These are phyloP conservation scores for Diaprepes abbreviatus DNA, from an alignment of 2,888 invertebrate genomes.

Conservation along the genomic window DNA sequence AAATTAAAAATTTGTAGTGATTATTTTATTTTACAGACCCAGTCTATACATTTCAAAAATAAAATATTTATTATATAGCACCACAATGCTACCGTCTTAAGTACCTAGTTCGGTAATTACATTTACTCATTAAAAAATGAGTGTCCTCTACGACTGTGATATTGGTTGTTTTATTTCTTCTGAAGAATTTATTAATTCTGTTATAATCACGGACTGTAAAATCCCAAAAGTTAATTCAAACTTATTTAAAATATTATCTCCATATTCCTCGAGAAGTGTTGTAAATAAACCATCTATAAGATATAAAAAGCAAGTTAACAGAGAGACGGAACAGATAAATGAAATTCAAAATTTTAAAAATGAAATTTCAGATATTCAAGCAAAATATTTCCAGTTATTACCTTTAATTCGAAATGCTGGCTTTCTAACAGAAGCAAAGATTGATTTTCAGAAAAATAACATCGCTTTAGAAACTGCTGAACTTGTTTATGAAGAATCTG, in stretches of 20 bases:
- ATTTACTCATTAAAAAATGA: too few relatives aligned
- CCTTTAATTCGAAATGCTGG: constrained; percentile 13
- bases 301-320: constrained; percentile 1
- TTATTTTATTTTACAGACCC: too few relatives aligned
- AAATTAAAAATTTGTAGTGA: too few relatives aligned
- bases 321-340: constrained; percentile 34
- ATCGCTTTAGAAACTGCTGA: constrained; percentile 50
- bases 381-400: constrained; percentile 48
- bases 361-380: constrained; percentile 52
- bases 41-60: too few relatives aligned
- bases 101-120: too few relatives aligned
- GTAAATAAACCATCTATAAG: constrained; percentile 32
- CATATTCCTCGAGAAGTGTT: constrained; percentile 59
- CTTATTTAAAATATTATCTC: constrained; percentile 68
- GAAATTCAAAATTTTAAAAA: constrained; percentile 35
- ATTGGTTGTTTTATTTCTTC: constrained; percentile 70
- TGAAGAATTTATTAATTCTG: constrained; percentile 66
- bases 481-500: constrained; percentile 51
- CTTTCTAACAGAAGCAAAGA: constrained; percentile 10
- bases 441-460: constrained; percentile 26
- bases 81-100: too few relatives aligned
- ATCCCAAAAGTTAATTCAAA: constrained; percentile 60
- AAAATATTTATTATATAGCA: too few relatives aligned
- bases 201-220: constrained; percentile 63
- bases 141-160: constrained; percentile 53